Base-by-base conservation (phyloP, 1,140 invertebrate genomes). In the Episyrphus balteatus region DNA sequence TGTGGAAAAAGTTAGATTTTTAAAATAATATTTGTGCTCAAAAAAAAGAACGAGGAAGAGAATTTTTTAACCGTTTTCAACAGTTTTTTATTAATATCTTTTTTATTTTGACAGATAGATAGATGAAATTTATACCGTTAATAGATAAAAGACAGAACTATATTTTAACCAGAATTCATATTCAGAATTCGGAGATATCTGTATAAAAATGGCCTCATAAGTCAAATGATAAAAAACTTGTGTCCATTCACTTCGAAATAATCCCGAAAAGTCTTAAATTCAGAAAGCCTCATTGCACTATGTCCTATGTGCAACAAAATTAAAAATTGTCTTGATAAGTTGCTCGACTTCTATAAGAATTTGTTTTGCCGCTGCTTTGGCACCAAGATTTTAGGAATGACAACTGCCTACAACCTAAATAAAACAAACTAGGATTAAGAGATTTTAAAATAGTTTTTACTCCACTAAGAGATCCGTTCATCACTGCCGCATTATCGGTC, bases 221-320 rank as follows among this genome's bases (percentile, higher is more conserved):
- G n/a, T n/a, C 34, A 34, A 15, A 31, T 15, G 17, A 17, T 37
- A 37, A 46, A 39, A 18, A 38, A 18, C 21, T 46, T 46, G 33
- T 46, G 44, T 39, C 38, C 44, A 13, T 33, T 26, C 17, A 44
- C 19, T 13, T 46, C 36, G 21, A 37, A 46, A 19, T 34, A 34
- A 7, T 19, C 14, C 33, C 38, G 33, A 15, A 38, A 15, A n/a
- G 31, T 19, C 34, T 44, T 33, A 21, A 44, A 44, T 3, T 46
- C 34, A 11, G 12, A 21, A 14, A 37, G 44, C 15, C 44, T 14
- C 31, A 37, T 46, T 19, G 36, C 36, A 30, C n/a, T n/a, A n/a
- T n/a, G n/a, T n/a, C n/a, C 33, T 46, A 15, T 36, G 39, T 11
- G 39, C 33, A 21, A 37, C 36, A 39, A 34, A 38, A 37, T 46